Evolutionary conservation across 1,140 invertebrate species (phyloP).

Genomic region (Mercenaria mercenaria): DNA sequence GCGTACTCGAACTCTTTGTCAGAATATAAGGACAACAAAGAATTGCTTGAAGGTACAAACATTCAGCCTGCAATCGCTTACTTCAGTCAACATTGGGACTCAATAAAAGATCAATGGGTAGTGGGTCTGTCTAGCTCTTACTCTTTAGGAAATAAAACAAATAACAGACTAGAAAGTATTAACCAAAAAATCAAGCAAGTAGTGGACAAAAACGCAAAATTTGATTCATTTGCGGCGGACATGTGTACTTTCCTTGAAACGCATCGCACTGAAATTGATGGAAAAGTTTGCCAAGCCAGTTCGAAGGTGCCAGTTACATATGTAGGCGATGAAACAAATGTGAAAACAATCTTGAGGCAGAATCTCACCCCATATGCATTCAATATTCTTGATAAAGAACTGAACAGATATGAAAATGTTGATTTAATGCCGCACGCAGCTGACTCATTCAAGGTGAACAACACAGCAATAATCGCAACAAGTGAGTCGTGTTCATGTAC

Average conservation of each 20-base stretch:
- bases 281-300: not conserved
- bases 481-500: not conserved
- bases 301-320: not conserved
- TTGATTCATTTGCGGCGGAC: not conserved
- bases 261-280: not conserved
- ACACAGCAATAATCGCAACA: no score
- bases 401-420: not conserved
- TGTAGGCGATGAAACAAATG: not conserved
- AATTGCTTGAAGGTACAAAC: no score
- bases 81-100: not conserved
- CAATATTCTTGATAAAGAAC: not conserved
- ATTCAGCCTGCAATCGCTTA: no score
- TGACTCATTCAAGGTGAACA: not conserved
- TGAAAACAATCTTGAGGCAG: not conserved
- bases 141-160: not conserved
- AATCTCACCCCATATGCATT: not conserved
- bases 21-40: not conserved
- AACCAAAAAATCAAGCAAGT: conserved; percentile 16
- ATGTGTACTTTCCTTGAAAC: not conserved
- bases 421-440: no score
- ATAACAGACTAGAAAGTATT: not conserved
- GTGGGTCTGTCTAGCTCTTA: not conserved
- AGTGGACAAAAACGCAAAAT: not conserved
- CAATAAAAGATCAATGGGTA: not conserved
- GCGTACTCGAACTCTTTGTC: not conserved